Base-by-base conservation (phyloP, 2,113 vertebrate genomes). In the Hemiprocne comata region DNA sequence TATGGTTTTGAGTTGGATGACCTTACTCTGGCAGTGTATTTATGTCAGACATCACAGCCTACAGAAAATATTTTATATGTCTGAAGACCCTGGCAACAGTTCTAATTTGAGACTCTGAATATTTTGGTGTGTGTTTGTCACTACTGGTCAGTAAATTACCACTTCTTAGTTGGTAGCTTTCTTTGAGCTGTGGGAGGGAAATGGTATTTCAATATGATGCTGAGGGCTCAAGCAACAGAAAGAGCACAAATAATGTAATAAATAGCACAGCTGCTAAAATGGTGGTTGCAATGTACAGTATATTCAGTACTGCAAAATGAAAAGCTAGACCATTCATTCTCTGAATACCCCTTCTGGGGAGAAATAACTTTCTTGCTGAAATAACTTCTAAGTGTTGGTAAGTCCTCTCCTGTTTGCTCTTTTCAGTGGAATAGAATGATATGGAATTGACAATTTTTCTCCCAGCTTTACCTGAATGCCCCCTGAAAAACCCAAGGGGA, bases 61-160 rank as follows among this genome's bases (percentile, higher is more conserved):
- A 88, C 93, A 95, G 82, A 93, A 97, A 94, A 34, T 96, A 95
- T 95, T 95, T 96, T 90, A 94, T 93, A 95, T 3, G 77, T 96
- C 96, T 96, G 91, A 96, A 85, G 78, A 93, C 17, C 36, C 78
- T 95, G 94, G 95, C 55, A 94, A 65, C 53, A 50, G 57, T 85
- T 94, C 77, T 74, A 60, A 74, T 85, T 57, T 83, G 51, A 91
- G 75, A 34, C 42, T 72, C 17, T 10, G 71, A 92, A 74, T 16
- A 23, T 83, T 93, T 71, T 62, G 25, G 33, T 53, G 28, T 84
- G 93, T 81, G 65, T 69, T 0, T 69, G 40, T 79, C 6, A 6
- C 60, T 62, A 9, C 53, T 61, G 61, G 33, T 91, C 80, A 67
- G 81, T 84, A 80, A 96, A 88, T 73, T 69, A 89, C 50, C 65